Evolutionary conservation across 37 sponge, comb jelly and placozoan genomes (phyloP), one percentile per base, ranked within the genome.

Genomic region (Haliclona indistincta): DNA sequence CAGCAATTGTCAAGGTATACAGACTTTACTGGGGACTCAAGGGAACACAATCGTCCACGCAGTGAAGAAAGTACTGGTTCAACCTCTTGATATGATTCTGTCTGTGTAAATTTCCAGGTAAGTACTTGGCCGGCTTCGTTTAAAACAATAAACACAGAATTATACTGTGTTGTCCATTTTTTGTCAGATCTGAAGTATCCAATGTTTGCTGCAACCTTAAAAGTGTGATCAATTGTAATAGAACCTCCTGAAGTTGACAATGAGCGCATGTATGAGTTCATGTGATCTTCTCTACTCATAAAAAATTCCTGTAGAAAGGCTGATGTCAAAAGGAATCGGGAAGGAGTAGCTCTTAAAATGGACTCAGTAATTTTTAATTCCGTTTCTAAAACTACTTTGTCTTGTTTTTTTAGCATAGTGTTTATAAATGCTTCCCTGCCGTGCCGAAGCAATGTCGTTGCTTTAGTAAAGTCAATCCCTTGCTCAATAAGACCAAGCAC

Each of bases 201-300:
- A 34, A 81, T 72, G 38, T 81, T 81, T 1, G 67, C 40, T 51
- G 74, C 82, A 38, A 81, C 67, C 29, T 81, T 81, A 43, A 73
- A 54, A 8, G 67, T 66, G 67, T 66, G 67, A 28, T 66, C 67
- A 66, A 58, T 8, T n/a, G 60, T 25, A 25, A 58, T 58, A 6
- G 26, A 58, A 26, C 60, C 23, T 25, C 28, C 6, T 7, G 26
- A 58, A 58, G 23, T 25, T 58, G 26, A 25, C 60, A 58, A 25
- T n/a, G 11, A 25, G 28, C 28, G 6, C 7, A 11, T 58, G 28
- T 58, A n/a, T 6, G n/a, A 58, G 7, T 25, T 20, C n/a, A n/a
- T n/a, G n/a, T n/a, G n/a, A n/a, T 58, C 25, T 26, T 20, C 13
- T 58, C n/a, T 58, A n/a, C 60, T 58, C 28, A n/a, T n/a, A n/a